Evolutionary conservation across 2,113 vertebrate species (phyloP).

Genomic region (Ammodytes marinus): DNA sequence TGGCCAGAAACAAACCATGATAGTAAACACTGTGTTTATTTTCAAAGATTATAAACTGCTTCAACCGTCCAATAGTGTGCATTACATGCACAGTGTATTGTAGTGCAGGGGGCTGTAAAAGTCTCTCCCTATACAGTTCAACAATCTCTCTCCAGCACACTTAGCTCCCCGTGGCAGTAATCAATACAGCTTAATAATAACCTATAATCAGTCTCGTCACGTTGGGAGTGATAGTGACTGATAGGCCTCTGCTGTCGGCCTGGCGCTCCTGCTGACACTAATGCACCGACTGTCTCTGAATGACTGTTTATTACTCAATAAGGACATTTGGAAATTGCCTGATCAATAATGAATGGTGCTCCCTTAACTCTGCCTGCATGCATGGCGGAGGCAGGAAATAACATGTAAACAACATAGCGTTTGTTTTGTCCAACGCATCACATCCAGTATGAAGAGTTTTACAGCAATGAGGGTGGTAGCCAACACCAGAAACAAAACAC

Average conservation of each 20-base stretch:
- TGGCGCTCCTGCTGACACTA: constrained; percentile 72
- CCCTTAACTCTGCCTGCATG: constrained; percentile 68
- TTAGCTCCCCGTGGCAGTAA: constrained; percentile 65
- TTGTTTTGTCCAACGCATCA: constrained; percentile 13
- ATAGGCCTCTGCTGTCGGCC: constrained; percentile 70
- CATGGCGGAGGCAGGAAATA: constrained; percentile 50
- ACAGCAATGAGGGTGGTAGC: neutral
- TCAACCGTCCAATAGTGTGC: constrained; percentile 43
- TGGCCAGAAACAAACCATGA: constrained; percentile 17
- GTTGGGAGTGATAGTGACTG: constrained; percentile 79
- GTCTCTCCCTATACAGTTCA: constrained; percentile 52
- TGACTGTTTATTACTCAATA: constrained; percentile 84
- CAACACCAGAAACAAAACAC: neutral
- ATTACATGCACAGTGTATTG: constrained; percentile 33
- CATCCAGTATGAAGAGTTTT: constrained; percentile 13
- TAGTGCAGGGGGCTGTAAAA: constrained; percentile 70
- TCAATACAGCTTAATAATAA: constrained; percentile 83
- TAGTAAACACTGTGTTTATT: constrained; percentile 31
- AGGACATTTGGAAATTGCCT: constrained; percentile 74
- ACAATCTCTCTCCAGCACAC: constrained; percentile 51
- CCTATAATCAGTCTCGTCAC: constrained; percentile 81
- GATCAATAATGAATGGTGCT: constrained; percentile 82
- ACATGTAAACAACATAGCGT: constrained; percentile 61
- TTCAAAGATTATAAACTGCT: constrained; percentile 24
- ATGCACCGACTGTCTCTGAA: constrained; percentile 76